Percentiles rank a stretch among this genome's conserved stretches.
Evolutionary conservation across 2,797 vertebrate species (phyloP).

Genomic region (Peromyscus nudipes): DNA sequence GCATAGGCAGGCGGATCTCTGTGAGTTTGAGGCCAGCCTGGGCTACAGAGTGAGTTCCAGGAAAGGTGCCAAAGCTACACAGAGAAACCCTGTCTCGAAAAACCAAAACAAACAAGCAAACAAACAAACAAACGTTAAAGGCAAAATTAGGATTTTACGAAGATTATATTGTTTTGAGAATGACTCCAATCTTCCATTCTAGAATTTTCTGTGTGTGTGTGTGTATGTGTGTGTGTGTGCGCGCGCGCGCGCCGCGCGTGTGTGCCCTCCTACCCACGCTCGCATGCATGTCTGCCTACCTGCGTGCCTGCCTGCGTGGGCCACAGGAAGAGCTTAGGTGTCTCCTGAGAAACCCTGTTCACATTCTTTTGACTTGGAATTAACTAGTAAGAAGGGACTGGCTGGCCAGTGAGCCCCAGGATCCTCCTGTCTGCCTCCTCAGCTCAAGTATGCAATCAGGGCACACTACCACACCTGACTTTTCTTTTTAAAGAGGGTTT

Average conservation of each 20-base stretch:
- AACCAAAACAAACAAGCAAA: too few relatives aligned
- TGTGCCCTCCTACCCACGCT: too few relatives aligned
- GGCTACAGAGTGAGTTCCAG: too few relatives aligned
- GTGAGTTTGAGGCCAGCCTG: too few relatives aligned
- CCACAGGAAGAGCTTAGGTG: neutral
- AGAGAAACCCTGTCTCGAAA: too few relatives aligned
- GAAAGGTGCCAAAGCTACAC: too few relatives aligned
- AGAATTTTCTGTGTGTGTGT: too few relatives aligned
- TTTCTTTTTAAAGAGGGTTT: neutral
- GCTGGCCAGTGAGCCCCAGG: neutral
- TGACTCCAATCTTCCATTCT: neutral
- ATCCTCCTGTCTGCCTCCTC: neutral
- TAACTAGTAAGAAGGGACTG: neutral
- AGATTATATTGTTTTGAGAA: neutral
- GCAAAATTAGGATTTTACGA: conserved; percentile 37
- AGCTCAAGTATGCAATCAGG: too few relatives aligned
- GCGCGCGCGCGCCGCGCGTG: too few relatives aligned
- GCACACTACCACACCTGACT: neutral
- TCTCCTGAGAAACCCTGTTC: neutral
- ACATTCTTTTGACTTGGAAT: neutral
- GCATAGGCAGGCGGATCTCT: too few relatives aligned
- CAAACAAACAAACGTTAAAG: neutral
- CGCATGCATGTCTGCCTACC: too few relatives aligned
- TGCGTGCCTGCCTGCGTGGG: neutral
- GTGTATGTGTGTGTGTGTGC: neutral